Conservation (phyloP, 2,888 invertebrate species). For the Cerceris rybyensis region DNA sequence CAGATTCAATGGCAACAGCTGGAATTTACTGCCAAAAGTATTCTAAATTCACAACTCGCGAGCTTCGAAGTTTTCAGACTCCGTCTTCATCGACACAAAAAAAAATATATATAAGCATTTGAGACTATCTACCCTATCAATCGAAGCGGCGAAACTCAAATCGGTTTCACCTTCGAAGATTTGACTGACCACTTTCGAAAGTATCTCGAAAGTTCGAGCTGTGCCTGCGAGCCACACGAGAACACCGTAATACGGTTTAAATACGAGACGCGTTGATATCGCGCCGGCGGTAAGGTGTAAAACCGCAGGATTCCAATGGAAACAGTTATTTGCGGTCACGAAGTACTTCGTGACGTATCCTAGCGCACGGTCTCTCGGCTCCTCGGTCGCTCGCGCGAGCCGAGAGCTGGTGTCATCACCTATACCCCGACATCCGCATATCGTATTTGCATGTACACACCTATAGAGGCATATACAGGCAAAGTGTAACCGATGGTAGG, state of each 20-base stretch:
- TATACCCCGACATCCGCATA: background rate
- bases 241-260: conserved; percentile 62
- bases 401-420: conserved; percentile 26
- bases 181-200: no score
- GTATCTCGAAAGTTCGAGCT: no score
- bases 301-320: conserved; percentile 77
- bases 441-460: background rate
- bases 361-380: conserved; percentile 37
- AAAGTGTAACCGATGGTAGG: conserved; percentile 61
- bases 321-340: conserved; percentile 79
- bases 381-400: conserved; percentile 34
- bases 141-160: no score
- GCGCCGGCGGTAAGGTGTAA: conserved; percentile 71
- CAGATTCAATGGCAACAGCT: no score
- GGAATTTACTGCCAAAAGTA: no score
- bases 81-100: no score
- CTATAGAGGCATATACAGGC: conserved; percentile 19
- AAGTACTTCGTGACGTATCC: conserved; percentile 61
- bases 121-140: no score
- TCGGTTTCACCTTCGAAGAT: no score
- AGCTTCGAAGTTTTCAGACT: no score
- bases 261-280: conserved; percentile 71
- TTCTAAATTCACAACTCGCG: no score
- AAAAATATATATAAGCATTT: no score
- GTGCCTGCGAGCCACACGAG: conserved; percentile 41